phyloP scores from a whole-genome alignment of 2,888 invertebrate genomes.

The Brassicogethes aeneus region DNA sequence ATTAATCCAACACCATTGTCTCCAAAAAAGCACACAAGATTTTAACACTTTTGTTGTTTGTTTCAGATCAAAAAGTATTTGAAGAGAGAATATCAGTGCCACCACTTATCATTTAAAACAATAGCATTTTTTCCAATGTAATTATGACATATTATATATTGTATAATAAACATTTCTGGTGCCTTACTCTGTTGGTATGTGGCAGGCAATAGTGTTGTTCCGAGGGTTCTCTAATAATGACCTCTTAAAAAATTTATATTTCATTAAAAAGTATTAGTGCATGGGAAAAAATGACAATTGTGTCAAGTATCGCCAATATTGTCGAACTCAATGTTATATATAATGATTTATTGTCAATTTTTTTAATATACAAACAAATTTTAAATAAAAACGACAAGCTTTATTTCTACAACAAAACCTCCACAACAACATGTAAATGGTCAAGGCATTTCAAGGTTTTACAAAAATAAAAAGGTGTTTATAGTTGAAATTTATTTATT shows the following conservation, averaged over 20 bases:
- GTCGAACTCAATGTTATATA: constrained; percentile 36
- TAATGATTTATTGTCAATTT: constrained; percentile 43
- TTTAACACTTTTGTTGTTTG: no score
- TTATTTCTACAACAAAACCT: no score
- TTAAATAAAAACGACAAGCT: constrained; percentile 21
- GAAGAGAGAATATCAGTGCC: constrained; percentile 42
- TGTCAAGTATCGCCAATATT: constrained; percentile 35
- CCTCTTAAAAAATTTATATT: constrained; percentile 21
- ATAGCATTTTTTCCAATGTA: constrained; percentile 41
- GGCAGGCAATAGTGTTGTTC: constrained; percentile 38
- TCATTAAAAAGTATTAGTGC: constrained; percentile 25
- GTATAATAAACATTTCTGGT: constrained; percentile 38
- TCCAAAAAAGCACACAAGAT: no score
- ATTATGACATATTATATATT: constrained; percentile 27
- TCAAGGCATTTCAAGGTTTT: no score
- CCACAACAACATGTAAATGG: no score
- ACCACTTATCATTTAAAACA: constrained; percentile 31
- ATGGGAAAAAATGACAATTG: constrained; percentile 40
- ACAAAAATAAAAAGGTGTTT: no score
- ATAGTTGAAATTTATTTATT: no score
- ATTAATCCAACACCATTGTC: no score
- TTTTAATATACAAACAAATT: constrained; percentile 42
- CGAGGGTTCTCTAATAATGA: constrained; percentile 24
- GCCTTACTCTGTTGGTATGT: constrained; percentile 40
- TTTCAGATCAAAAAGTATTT: no score